phyloP scores from a whole-genome alignment of 2,888 invertebrate genomes.

The Agrochola litura region DNA sequence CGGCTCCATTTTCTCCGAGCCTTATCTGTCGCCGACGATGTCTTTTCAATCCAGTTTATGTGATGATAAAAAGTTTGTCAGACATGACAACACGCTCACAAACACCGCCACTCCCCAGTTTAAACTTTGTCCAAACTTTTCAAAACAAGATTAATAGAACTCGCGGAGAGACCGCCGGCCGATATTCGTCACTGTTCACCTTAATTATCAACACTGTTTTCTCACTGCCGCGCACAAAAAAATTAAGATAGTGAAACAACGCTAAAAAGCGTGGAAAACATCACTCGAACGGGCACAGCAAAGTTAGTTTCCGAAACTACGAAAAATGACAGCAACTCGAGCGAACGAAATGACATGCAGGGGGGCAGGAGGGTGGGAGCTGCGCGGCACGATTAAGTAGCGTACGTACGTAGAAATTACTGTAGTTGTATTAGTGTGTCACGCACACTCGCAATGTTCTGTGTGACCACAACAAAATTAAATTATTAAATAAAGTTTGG shows the following conservation, averaged over 20 bases:
- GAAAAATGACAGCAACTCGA: conserved; percentile 65
- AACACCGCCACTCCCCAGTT: conserved; percentile 80
- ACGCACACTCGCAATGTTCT: conserved; percentile 7
- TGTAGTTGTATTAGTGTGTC: conserved; percentile 5
- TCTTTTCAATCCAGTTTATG: conserved; percentile 77
- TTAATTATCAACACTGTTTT: conserved; percentile 62
- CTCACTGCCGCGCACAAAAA: conserved; percentile 66
- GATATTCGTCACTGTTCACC: conserved; percentile 34
- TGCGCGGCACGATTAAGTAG: conserved; percentile 27
- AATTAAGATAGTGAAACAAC: conserved; percentile 58
- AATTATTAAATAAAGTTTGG: neutral
- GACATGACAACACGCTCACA: conserved; percentile 85
- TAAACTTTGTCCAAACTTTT: conserved; percentile 79
- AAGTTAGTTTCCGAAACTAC: conserved; percentile 71
- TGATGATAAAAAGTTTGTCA: conserved; percentile 79
- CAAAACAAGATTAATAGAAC: conserved; percentile 67
- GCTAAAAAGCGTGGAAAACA: conserved; percentile 72
- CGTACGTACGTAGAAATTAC: conserved; percentile 14
- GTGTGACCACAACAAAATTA: conserved; percentile 48
- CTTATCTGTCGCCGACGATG: conserved; percentile 65
- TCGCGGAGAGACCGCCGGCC: conserved; percentile 45
- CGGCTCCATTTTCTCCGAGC: conserved; percentile 79
- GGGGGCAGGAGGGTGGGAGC: conserved; percentile 25
- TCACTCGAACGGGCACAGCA: conserved; percentile 67
- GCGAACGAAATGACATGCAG: conserved; percentile 53